Percentiles rank a stretch among this genome's conserved stretches.
Evolutionary conservation across 2,113 vertebrate genomes (phyloP).

Genomic region (Halichoeres trimaculatus): DNA sequence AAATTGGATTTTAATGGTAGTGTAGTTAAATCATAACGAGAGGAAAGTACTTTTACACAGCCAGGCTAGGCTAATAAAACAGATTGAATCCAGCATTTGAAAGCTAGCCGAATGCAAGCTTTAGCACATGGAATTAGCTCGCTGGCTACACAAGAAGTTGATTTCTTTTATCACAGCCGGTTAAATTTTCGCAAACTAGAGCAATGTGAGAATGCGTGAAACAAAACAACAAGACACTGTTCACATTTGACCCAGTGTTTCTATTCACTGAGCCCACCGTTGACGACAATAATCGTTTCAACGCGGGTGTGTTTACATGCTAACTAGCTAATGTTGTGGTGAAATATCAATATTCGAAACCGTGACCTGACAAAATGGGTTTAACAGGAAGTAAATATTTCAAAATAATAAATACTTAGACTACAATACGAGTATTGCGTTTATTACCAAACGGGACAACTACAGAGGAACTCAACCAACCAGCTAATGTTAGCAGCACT

Average conservation of each 20-base stretch:
- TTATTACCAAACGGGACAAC: no score
- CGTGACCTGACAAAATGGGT: background rate
- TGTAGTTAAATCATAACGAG: no score
- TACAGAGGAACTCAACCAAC: no score
- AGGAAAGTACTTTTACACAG: no score
- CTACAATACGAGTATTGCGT: no score
- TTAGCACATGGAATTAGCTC: constrained; percentile 29
- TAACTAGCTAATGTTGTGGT: background rate
- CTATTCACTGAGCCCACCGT: background rate
- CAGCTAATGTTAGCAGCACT: no score
- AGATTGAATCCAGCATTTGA: background rate
- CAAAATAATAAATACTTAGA: background rate
- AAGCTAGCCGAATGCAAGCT: background rate
- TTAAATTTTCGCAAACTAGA: no score
- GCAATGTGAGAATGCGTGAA: no score
- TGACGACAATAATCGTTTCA: background rate
- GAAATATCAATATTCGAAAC: background rate
- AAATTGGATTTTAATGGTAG: no score
- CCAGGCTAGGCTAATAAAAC: background rate
- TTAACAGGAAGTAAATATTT: no score
- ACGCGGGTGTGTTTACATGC: constrained; percentile 8
- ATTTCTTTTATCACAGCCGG: background rate
- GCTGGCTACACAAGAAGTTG: constrained; percentile 19
- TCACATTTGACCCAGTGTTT: no score
- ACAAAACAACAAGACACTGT: no score